Conservation (phyloP, 2,797 vertebrate species). For the Acomys russatus region DNA sequence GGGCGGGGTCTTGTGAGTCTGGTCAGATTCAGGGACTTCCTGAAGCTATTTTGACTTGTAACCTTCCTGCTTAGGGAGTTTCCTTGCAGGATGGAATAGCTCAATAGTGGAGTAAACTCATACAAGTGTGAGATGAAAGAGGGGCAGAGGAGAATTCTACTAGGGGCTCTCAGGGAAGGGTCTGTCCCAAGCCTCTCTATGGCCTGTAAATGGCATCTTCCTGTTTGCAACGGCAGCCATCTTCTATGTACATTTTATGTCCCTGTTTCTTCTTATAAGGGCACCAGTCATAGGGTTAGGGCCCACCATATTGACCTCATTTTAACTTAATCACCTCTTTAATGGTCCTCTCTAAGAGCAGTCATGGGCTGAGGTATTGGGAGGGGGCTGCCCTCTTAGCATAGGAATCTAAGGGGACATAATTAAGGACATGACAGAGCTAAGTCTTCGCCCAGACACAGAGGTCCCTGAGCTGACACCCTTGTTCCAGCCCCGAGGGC, state of each 20-base stretch:
- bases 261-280: background rate
- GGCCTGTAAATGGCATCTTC: background rate
- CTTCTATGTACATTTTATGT: background rate
- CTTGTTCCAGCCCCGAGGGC: background rate
- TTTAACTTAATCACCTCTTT: background rate
- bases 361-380: background rate
- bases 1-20: background rate
- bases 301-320: background rate
- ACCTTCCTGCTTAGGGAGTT: background rate
- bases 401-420: background rate
- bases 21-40: background rate
- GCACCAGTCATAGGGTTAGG: background rate
- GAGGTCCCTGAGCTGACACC: background rate
- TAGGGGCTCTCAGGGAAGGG: background rate
- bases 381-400: background rate
- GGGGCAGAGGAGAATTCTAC: background rate
- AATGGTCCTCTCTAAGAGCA: conserved; percentile 9
- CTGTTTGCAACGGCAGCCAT: background rate
- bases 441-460: background rate
- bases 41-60: background rate
- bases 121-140: background rate
- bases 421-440: background rate
- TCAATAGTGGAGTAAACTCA: background rate
- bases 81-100: background rate
- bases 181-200: background rate